phyloP scores from a whole-genome alignment of 2,888 invertebrate species.

The Helleia helle region DNA sequence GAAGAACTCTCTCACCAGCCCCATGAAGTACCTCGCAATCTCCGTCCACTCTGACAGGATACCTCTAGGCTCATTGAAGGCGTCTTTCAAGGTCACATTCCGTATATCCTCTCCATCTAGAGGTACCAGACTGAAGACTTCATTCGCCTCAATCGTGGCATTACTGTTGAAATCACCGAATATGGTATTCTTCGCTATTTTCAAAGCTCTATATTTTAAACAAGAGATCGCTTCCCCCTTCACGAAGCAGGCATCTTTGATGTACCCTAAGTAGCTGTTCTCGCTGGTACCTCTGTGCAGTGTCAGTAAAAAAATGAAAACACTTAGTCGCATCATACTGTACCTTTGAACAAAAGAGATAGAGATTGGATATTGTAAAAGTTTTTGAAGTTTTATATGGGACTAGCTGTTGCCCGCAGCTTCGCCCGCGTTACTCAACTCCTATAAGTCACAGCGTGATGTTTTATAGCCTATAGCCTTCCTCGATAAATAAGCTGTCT shows the following conservation, averaged over 20 bases:
- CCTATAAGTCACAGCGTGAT: no score
- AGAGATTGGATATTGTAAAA: no score
- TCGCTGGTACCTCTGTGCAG: constrained; percentile 24
- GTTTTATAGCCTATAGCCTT: no score
- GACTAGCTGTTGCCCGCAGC: no score
- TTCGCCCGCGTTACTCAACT: no score
- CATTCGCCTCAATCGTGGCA: constrained; percentile 49
- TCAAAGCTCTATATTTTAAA: constrained; percentile 59
- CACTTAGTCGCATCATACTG: no score
- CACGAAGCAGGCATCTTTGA: constrained; percentile 57
- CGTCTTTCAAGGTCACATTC: constrained; percentile 33
- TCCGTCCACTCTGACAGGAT: constrained; percentile 62
- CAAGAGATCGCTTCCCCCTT: constrained; percentile 56
- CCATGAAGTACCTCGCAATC: constrained; percentile 55
- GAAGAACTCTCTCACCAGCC: constrained; percentile 54
- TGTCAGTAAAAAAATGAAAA: no score
- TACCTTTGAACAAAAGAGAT: no score
- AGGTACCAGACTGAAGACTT: constrained; percentile 52
- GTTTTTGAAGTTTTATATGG: no score
- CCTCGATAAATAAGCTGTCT: no score
- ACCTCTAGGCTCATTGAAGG: constrained; percentile 39
- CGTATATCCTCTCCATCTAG: constrained; percentile 46
- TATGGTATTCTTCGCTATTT: constrained; percentile 53
- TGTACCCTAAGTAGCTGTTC: constrained; percentile 53
- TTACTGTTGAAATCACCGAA: constrained; percentile 48